Evolutionary conservation across 2,113 vertebrate species (phyloP).

Genomic region (Megaceryle maxima): DNA sequence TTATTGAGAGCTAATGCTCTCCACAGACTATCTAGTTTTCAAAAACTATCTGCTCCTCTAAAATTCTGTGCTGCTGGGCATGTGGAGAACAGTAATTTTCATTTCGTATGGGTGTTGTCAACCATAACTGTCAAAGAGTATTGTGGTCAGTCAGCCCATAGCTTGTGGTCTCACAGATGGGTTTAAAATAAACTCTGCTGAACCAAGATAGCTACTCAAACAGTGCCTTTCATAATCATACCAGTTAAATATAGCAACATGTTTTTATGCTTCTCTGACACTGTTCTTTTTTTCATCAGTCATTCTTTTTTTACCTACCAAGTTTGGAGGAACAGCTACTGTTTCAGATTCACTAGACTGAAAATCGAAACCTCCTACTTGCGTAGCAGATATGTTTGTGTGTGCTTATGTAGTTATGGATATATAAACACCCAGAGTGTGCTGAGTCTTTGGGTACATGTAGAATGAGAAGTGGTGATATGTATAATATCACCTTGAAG

Average conservation of each 20-base stretch:
- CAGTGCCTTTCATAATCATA: background rate
- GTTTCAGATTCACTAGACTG: background rate
- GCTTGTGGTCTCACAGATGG: constrained; percentile 42
- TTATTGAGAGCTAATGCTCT: background rate
- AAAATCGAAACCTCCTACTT: constrained; percentile 33
- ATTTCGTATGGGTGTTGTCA: constrained; percentile 47
- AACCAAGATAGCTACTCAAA: constrained; percentile 32
- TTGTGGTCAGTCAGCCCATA: constrained; percentile 42
- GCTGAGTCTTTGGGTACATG: background rate
- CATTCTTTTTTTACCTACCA: background rate
- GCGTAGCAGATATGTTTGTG: background rate
- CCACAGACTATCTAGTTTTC: background rate
- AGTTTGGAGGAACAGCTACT: background rate
- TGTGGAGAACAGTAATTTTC: background rate
- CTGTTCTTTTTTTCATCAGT: background rate
- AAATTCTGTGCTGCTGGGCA: background rate
- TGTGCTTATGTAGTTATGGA: background rate
- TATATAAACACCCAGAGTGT: background rate
- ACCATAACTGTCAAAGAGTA: constrained; percentile 26
- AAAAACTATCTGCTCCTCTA: background rate
- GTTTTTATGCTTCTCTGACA: constrained; percentile 28
- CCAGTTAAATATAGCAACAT: constrained; percentile 6
- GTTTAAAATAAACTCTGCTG: constrained; percentile 71
- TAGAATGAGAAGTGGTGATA: background rate
- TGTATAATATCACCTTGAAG: background rate